Base-by-base conservation (phyloP, 92 coral and sea anemone species). In the Actinernus sp. region DNA sequence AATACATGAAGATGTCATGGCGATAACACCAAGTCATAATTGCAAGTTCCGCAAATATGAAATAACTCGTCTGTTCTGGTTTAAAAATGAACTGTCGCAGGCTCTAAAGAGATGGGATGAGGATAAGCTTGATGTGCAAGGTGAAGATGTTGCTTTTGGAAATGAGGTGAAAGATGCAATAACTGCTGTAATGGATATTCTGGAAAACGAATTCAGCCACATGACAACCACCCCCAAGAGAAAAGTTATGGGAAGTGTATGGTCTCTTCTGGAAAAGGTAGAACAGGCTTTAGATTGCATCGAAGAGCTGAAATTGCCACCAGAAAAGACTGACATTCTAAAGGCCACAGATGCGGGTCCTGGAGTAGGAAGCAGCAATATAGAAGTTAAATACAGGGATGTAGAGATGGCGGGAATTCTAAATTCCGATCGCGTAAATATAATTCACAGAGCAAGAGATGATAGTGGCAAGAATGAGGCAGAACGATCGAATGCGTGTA, bases 391-490 rank as follows among this genome's bases (percentile, higher is more conserved):
- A n/a, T n/a, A n/a, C n/a, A n/a, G n/a, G n/a, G n/a, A n/a, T n/a
- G n/a, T n/a, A 0, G 75, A 84, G 56, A 76, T 76, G 33, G 51
- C n/a, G n/a, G n/a, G n/a, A n/a, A n/a, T n/a, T n/a, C n/a, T n/a
- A n/a, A n/a, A n/a, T n/a, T n/a, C n/a, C n/a, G n/a, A n/a, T n/a
- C n/a, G n/a, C n/a, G n/a, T 61, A 80, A 77, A 68, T 16, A 36
- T 74, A 30, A 68, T 79, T 61, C 79, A 83, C 44, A 53, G 79
- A 56, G 79, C 76, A 34, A 74, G 74, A 0, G 68, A 69, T 31
- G 76, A 77, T 27, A 63, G 81, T 10, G 75, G 86, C 6, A 65
- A 69, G 28, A 83, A 83, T 58, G 90, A 83, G 30, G 85, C 76
- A 3, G 84, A 64, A 28, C 49, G 71, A 2, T 70, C 78, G 23